Evolutionary conservation across 2,113 vertebrate species (phyloP).

Genomic region (Crypturellus undulatus): DNA sequence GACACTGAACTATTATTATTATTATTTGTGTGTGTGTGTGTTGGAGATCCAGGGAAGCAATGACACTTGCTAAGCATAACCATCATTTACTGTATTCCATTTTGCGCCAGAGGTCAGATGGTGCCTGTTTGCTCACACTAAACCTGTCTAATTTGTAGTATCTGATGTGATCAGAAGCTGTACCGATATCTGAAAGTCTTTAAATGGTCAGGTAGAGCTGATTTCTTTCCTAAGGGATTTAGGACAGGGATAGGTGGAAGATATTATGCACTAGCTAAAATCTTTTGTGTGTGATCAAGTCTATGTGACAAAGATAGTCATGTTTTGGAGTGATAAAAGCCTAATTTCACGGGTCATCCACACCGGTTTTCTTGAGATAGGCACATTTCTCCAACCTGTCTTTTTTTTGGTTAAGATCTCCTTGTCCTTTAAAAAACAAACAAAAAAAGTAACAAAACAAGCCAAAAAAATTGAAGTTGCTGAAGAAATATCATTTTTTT

Average conservation of each 20-base stretch:
- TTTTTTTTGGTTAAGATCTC: neutral
- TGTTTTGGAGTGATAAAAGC: constrained; percentile 57
- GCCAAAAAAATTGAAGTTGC: neutral
- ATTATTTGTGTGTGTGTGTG: neutral
- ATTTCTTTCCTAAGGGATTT: neutral
- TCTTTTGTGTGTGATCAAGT: constrained; percentile 14
- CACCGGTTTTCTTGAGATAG: constrained; percentile 3
- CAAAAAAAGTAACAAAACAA: no score
- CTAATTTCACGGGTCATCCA: constrained; percentile 47
- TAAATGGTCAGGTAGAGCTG: neutral
- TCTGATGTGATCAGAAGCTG: neutral
- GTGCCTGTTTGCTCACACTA: neutral
- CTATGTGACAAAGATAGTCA: constrained; percentile 18
- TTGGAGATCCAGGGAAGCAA: neutral
- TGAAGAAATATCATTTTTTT: neutral
- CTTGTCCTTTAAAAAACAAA: neutral
- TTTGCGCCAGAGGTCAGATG: neutral
- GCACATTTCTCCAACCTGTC: neutral
- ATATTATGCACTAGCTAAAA: constrained; percentile 30
- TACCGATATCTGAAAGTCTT: neutral
- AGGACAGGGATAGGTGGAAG: constrained; percentile 6
- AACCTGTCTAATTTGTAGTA: neutral
- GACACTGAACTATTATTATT: neutral
- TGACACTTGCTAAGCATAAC: neutral
- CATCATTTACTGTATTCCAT: neutral